Percentiles rank a stretch among this genome's conserved stretches.
These are phyloP conservation scores for Octomys mimax DNA, from an alignment of 2,797 vertebrate genomes.

Conservation along the genomic window DNA sequence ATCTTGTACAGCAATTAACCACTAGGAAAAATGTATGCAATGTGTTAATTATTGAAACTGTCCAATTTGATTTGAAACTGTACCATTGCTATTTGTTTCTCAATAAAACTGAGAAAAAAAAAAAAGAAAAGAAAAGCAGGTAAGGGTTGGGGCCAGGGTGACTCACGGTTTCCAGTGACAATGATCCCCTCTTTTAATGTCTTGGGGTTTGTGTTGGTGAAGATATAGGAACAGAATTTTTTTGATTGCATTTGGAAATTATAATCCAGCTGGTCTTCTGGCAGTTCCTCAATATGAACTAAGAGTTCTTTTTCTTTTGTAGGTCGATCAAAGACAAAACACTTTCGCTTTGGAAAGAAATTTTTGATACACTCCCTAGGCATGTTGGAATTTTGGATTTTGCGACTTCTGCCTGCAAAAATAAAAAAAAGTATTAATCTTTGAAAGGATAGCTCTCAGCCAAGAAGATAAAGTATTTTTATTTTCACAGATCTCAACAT, in stretches of 20 bases:
- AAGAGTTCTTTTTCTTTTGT: conserved; percentile 69
- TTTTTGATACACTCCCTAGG: conserved; percentile 86
- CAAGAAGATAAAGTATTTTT: not conserved
- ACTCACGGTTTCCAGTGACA: conserved; percentile 85
- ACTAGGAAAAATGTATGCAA: no score
- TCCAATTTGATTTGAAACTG: no score
- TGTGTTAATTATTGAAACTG: no score
- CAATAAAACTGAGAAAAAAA: no score
- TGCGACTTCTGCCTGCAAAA: not conserved
- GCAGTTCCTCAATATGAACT: conserved; percentile 80
- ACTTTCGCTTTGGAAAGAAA: conserved; percentile 87
- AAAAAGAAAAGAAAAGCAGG: no score
- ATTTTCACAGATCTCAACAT: not conserved
- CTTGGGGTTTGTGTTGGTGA: conserved; percentile 78
- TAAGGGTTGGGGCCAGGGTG: fast-evolving
- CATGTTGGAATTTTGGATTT: conserved; percentile 65
- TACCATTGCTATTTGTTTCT: no score
- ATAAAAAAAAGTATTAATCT: not conserved
- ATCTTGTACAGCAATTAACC: no score
- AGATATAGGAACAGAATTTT: conserved; percentile 82
- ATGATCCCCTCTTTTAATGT: conserved; percentile 73
- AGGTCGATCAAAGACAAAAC: conserved; percentile 86
- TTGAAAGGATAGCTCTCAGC: not conserved
- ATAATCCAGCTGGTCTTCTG: conserved; percentile 73
- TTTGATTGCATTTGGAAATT: conserved; percentile 79